Conservation (phyloP, 2,113 vertebrate species). For the Empidonax alnorum region DNA sequence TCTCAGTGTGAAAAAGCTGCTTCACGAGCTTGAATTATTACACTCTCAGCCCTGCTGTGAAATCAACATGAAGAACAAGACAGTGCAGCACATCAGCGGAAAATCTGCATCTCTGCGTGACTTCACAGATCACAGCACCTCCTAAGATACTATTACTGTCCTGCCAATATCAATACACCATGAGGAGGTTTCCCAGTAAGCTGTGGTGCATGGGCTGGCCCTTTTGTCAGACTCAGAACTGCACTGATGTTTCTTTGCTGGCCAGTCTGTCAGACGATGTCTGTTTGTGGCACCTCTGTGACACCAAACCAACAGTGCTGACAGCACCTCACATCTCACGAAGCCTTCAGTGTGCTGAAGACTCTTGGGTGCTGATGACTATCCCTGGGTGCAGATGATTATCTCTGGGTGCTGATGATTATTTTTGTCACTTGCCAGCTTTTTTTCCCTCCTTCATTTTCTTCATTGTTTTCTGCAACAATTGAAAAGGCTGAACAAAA, state of each 20-base stretch:
- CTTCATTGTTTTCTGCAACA: not conserved
- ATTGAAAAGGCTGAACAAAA: not conserved
- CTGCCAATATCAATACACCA: not conserved
- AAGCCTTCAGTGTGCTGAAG: not conserved
- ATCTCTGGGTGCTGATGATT: not conserved
- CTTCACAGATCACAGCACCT: not conserved
- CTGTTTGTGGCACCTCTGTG: not conserved
- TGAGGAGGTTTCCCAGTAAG: not conserved
- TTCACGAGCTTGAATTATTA: not conserved
- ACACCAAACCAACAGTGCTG: not conserved
- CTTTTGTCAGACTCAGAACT: not conserved
- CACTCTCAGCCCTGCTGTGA: not conserved
- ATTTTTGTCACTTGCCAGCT: not conserved
- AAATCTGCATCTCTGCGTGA: not conserved
- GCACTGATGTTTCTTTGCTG: not conserved
- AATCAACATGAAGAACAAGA: not conserved
- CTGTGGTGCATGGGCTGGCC: not conserved
- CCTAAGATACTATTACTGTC: not conserved
- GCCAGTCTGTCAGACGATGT: not conserved
- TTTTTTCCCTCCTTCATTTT: not conserved
- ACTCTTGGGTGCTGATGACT: not conserved
- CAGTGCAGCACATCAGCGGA: not conserved
- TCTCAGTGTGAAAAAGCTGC: not conserved
- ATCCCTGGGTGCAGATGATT: too few species aligned
- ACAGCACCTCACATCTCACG: fast-evolving